Evolutionary conservation across 2,113 vertebrate species (phyloP).

Genomic region (Kryptolebias marmoratus): DNA sequence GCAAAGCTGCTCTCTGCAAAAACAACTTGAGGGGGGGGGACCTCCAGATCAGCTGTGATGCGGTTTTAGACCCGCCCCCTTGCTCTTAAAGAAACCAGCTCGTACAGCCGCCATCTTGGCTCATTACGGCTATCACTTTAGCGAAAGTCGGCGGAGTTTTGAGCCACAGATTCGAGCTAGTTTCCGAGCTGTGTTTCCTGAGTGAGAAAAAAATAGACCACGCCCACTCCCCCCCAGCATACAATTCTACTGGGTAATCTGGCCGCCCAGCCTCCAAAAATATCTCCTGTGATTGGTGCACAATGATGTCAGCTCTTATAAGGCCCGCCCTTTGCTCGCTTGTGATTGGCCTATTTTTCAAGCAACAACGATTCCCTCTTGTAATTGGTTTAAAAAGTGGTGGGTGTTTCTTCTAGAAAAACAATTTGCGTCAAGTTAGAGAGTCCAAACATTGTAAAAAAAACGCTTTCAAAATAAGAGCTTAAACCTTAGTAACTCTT

Average conservation of each 20-base stretch:
- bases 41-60: slow-evolving; percentile 83
- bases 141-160: neutral
- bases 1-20: slow-evolving; percentile 80
- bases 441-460: neutral
- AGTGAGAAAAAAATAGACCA: neutral
- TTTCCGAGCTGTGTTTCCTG: slow-evolving; percentile 42
- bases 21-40: slow-evolving; percentile 77
- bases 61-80: slow-evolving; percentile 68
- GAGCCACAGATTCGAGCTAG: slow-evolving; percentile 51
- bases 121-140: neutral
- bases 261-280: slow-evolving; percentile 52
- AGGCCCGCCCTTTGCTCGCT: neutral
- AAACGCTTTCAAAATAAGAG: slow-evolving; percentile 37
- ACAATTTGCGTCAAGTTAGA: slow-evolving; percentile 5
- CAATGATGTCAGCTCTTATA: slow-evolving; percentile 70
- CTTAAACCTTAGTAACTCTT: accelerated
- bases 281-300: slow-evolving; percentile 22
- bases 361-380: neutral
- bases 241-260: slow-evolving; percentile 41
- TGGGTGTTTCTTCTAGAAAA: slow-evolving; percentile 28
- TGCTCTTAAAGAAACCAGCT: slow-evolving; percentile 56
- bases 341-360: slow-evolving; percentile 36
- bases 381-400: slow-evolving; percentile 46
- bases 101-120: slow-evolving; percentile 74
- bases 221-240: slow-evolving; percentile 23